Evolutionary conservation across 2,888 invertebrate species (phyloP).

Genomic region (Pocota personata): DNA sequence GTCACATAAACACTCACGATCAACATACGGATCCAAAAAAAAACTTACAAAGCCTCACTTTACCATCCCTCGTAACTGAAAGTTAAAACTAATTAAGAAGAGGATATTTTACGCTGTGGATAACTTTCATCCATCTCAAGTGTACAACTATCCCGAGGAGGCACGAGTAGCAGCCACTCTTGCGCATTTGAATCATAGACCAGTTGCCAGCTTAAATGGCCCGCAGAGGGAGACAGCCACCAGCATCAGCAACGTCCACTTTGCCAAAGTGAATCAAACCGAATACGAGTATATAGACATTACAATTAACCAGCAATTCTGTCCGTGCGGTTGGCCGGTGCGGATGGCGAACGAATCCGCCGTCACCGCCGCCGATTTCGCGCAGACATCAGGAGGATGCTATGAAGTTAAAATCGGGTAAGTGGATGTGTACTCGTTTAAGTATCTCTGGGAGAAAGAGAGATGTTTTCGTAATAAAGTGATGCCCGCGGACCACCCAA

Average conservation of each 20-base stretch:
- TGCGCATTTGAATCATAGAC: conserved; percentile 52
- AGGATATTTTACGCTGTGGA: conserved; percentile 28
- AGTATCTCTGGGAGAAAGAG: conserved; percentile 71
- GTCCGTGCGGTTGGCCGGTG: conserved; percentile 9
- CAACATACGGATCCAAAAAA: not conserved
- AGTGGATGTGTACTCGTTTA: conserved; percentile 74
- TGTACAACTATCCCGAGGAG: conserved; percentile 4
- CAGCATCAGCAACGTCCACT: conserved; percentile 44
- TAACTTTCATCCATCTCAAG: conserved; percentile 17
- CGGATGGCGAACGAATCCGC: conserved; percentile 13
- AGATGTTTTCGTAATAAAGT: conserved; percentile 74
- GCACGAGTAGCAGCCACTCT: not conserved
- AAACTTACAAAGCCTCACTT: not conserved
- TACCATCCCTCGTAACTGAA: conserved; percentile 4
- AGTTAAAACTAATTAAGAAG: conserved; percentile 41
- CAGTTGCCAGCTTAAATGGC: conserved; percentile 31
- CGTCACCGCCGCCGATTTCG: conserved; percentile 25
- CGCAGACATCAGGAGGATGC: conserved; percentile 61
- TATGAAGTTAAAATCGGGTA: conserved; percentile 65
- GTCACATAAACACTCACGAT: not conserved
- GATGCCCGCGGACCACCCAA: conserved; percentile 73
- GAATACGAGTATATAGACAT: conserved; percentile 61
- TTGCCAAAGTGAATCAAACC: conserved; percentile 66
- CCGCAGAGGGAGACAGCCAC: conserved; percentile 17
- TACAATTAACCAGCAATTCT: conserved; percentile 63